These are phyloP conservation scores for Leptothorax acervorum DNA, from an alignment of 2,888 invertebrate species.

Conservation along the genomic window DNA sequence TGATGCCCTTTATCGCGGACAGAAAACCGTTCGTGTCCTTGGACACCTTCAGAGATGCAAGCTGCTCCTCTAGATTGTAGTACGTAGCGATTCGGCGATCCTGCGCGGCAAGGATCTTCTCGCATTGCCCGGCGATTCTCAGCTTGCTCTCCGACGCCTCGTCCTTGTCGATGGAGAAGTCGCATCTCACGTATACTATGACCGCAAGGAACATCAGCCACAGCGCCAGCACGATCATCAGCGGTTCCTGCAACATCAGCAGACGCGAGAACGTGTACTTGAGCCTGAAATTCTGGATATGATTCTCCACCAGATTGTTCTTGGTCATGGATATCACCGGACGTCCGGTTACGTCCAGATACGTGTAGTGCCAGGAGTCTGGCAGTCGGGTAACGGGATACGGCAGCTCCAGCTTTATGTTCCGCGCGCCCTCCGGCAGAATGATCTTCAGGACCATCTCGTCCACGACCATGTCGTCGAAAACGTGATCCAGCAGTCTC, in stretches of 20 bases:
- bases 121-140: conserved; percentile 86
- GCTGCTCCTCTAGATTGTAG: conserved; percentile 88
- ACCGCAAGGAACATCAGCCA: conserved; percentile 96
- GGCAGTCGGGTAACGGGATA: conserved; percentile 92
- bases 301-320: conserved; percentile 96
- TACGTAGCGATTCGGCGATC: conserved; percentile 88
- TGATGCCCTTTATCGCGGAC: conserved; percentile 87
- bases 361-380: conserved; percentile 95
- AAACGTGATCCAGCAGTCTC: conserved; percentile 98
- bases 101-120: conserved; percentile 87
- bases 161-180: conserved; percentile 96
- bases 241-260: conserved; percentile 96
- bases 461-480: conserved; percentile 98
- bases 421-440: conserved; percentile 96
- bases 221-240: conserved; percentile 95
- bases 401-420: conserved; percentile 93
- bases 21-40: conserved; percentile 87
- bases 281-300: conserved; percentile 97
- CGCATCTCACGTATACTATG: conserved; percentile 97
- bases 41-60: conserved; percentile 88
- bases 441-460: conserved; percentile 95
- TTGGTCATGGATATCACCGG: conserved; percentile 94
- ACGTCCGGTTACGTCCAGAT: conserved; percentile 97
- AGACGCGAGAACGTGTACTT: conserved; percentile 95
- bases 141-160: conserved; percentile 86